Base-by-base conservation (phyloP, 2,113 vertebrate species). In the Nerophis lumbriciformis region DNA sequence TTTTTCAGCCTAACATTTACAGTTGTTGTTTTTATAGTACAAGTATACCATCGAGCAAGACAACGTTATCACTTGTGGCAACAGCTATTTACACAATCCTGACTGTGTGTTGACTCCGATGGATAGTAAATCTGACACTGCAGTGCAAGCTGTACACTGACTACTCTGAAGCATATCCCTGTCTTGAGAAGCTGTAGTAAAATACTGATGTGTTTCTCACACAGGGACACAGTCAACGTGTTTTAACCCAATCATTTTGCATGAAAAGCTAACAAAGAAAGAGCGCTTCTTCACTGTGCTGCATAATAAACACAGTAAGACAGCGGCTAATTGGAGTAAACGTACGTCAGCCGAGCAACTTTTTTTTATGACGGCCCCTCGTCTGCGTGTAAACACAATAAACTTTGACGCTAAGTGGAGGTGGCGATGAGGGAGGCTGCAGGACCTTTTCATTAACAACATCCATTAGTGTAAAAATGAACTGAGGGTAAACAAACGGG, bases 401-500 rank as follows among this genome's bases (percentile, higher is more conserved):
- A 79, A 72, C 59, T 6, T 55, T 61, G 69, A 69, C 68, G 38
- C 66, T 66, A 58, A 77, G 71, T 66, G 55, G 47, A 57, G 50
- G 53, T 59, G 68, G 58, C 13, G 56, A 60, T 66, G 62, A 76
- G 65, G 57, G 65, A 53, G 53, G 61, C 42, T 45, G 66, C 69
- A 65, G 55, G 62, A 76, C 49, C 55, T 48, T 62, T 74, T 82
- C 74, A 82, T 83, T 76, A 85, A 59, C 67, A 63, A 44, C 71
- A 71, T 77, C 72, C 76, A 87, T 85, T 84, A 78, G 74, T 61
- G 65, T 50, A 63, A 55, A 73, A 59, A 71, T 63, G 63, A 83
- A 48, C 28, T 49, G 53, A 53, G 64, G 67, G 68, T 50, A 71
- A 66, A 74, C 60, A 81, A 78, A 79, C 53, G 66, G 57, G 53